Evolutionary conservation across 1,140 invertebrate species (phyloP), one percentile per base, ranked within the genome.

Genomic region (Oncopeltus fasciatus): DNA sequence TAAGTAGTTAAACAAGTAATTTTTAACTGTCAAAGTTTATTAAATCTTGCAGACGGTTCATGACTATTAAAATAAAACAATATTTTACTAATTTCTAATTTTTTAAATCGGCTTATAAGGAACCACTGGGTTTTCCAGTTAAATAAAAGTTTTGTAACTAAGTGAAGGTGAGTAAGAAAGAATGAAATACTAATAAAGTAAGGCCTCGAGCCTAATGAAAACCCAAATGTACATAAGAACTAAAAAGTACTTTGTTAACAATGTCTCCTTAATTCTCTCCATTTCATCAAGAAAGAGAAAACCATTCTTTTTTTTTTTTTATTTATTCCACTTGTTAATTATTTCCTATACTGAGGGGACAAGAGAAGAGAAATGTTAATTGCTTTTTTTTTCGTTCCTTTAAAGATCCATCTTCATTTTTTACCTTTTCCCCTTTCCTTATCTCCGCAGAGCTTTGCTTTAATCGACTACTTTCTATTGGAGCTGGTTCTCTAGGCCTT

Each of bases 251-350:
- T 64, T 64, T 64, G 58, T 64, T 60, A 60, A 64, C 63, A 64
- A 64, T 64, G 63, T 53, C 63, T 51, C 63, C 46, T 64, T 64
- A 64, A 64, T 64, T 64, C 57, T 64, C 38, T 33, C 58, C 63
- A 64, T 64, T 64, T 64, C 63, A 64, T 64, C 63, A 64, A 59
- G 63, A 60, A 53, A 59, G 59, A 57, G 51, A 31, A 64, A 53
- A 58, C 14, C 31, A 16, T 51, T 58, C 26, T 53, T 59, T 64
- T 63, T 63, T 38, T 38, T 38, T n/a, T 38, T 64, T 64, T 64
- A 64, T 64, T 64, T 64, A 64, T 64, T 64, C 58, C 63, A 60
- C 57, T 64, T 64, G 63, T 60, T 64, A 64, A 64, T 64, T 64
- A 64, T 64, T 64, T 64, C 63, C 63, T 64, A 64, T 64, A 60